Evolutionary conservation across 2,888 invertebrate species (phyloP).

Genomic region (Drosophila gaucha): DNA sequence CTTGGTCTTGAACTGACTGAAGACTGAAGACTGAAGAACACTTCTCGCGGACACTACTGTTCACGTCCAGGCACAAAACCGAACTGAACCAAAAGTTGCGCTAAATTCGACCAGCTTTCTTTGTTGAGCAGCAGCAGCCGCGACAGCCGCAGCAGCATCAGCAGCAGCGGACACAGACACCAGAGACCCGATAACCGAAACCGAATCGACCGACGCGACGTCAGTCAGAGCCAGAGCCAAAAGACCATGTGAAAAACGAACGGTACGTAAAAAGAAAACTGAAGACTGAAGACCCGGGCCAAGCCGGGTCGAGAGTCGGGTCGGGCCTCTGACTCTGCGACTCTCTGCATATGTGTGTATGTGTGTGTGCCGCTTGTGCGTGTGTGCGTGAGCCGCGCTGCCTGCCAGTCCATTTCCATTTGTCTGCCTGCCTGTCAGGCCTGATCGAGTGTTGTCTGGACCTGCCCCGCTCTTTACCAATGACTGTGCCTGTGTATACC

Average conservation of each 20-base stretch:
- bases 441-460: slow-evolving; percentile 45
- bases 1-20: no score
- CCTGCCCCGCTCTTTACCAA: slow-evolving; percentile 40
- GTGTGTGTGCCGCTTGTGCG: slow-evolving; percentile 5
- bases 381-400: slow-evolving; percentile 40
- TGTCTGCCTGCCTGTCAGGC: slow-evolving; percentile 53
- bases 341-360: slow-evolving; percentile 9
- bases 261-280: slow-evolving; percentile 52
- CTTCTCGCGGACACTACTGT: slow-evolving; percentile 69
- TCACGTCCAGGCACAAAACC: slow-evolving; percentile 82
- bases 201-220: slow-evolving; percentile 48
- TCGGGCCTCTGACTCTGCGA: slow-evolving; percentile 29
- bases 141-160: slow-evolving; percentile 14
- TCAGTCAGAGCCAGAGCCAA: slow-evolving; percentile 40
- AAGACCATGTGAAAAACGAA: slow-evolving; percentile 63
- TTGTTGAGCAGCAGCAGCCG: slow-evolving; percentile 75
- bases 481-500: slow-evolving; percentile 38
- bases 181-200: slow-evolving; percentile 50
- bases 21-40: slow-evolving; percentile 44
- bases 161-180: slow-evolving; percentile 46
- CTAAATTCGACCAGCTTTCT: slow-evolving; percentile 82
- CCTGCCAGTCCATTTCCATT: slow-evolving; percentile 44
- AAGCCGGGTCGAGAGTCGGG: slow-evolving; percentile 23
- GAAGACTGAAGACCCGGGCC: slow-evolving; percentile 41
- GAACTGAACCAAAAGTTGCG: slow-evolving; percentile 81